Conservation (phyloP, 2,797 vertebrate genomes). For the Anableps anableps region DNA sequence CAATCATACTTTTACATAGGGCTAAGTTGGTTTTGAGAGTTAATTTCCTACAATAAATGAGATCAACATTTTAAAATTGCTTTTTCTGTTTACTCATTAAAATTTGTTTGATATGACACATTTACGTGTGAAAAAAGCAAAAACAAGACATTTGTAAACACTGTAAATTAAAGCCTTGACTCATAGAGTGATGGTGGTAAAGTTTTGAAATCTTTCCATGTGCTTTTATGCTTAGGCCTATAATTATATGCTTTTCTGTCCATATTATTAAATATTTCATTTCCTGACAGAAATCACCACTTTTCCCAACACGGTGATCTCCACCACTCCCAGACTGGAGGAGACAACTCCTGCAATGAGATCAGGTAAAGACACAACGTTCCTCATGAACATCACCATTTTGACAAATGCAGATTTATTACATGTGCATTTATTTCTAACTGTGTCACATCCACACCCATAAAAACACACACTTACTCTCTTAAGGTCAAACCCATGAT, state of each 20-base stretch:
- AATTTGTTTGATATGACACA: neutral
- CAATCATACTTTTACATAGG: neutral
- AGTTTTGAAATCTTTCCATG: neutral
- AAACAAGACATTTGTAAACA: neutral
- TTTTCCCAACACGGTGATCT: slow-evolving; percentile 86
- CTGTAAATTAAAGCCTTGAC: neutral
- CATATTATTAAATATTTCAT: neutral
- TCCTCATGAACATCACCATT: neutral
- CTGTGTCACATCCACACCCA: slow-evolving; percentile 16
- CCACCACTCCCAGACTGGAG: slow-evolving; percentile 86
- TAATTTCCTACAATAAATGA: neutral
- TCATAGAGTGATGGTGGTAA: neutral
- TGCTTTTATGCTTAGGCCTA: neutral
- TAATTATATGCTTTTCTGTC: slow-evolving; percentile 1
- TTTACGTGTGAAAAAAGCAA: neutral
- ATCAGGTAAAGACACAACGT: slow-evolving; percentile 66
- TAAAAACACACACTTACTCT: slow-evolving; percentile 22
- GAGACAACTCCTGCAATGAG: slow-evolving; percentile 82
- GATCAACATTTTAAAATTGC: neutral
- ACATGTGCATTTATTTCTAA: slow-evolving; percentile 1
- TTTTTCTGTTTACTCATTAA: neutral
- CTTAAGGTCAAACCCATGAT: slow-evolving; percentile 69
- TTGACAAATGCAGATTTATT: slow-evolving; percentile 24
- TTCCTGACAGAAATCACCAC: slow-evolving; percentile 87
- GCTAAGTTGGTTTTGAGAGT: neutral